These are phyloP conservation scores for Terrapene triunguis DNA, from an alignment of 2,113 vertebrate genomes.

Conservation along the genomic window DNA sequence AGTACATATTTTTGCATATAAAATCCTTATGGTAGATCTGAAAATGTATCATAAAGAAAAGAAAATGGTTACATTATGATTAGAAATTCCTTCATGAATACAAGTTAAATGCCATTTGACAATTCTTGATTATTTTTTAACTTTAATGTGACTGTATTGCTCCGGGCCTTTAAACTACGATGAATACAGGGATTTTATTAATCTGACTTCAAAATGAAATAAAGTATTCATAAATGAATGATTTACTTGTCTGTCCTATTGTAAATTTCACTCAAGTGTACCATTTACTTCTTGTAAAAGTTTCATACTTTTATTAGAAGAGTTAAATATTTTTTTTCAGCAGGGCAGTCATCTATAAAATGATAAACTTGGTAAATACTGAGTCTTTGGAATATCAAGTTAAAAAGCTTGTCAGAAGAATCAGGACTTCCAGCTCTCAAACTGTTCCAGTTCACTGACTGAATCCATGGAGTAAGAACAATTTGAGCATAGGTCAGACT, in stretches of 20 bases:
- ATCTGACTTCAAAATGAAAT: not conserved
- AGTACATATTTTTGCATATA: not conserved
- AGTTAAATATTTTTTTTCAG: not conserved
- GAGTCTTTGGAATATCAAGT: conserved; percentile 26
- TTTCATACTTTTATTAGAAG: conserved; percentile 37
- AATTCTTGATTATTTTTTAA: not conserved
- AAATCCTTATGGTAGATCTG: not conserved
- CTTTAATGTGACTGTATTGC: not conserved
- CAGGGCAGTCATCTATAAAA: conserved; percentile 37
- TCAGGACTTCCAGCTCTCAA: conserved; percentile 48
- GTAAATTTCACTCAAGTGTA: not conserved
- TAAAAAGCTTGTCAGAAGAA: conserved; percentile 72
- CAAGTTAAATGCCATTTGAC: not conserved
- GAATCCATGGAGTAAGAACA: conserved; percentile 37
- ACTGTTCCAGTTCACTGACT: conserved; percentile 65
- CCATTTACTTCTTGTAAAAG: conserved; percentile 32
- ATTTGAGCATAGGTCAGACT: conserved; percentile 47
- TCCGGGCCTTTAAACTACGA: not conserved
- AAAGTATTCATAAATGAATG: not conserved
- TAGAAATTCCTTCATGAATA: not conserved
- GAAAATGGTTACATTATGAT: not conserved
- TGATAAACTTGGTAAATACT: conserved; percentile 61
- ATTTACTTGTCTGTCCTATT: not conserved
- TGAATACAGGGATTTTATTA: not conserved
- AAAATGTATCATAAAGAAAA: not conserved